These are phyloP conservation scores for Drosophila merina DNA, from an alignment of 2,888 invertebrate species.

Conservation along the genomic window DNA sequence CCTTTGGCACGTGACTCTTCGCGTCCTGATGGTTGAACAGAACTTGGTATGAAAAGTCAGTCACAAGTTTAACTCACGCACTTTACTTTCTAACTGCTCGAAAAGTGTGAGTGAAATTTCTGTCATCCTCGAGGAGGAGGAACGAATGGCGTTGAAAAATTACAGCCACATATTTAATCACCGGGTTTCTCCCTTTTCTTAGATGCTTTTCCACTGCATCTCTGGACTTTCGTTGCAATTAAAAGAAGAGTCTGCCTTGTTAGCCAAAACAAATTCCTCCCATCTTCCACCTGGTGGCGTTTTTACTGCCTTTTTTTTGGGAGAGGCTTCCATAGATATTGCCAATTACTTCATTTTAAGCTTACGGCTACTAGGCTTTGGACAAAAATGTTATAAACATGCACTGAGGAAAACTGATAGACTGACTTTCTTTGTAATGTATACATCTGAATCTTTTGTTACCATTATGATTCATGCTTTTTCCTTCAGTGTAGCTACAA, in stretches of 20 bases:
- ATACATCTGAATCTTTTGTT: too few species aligned
- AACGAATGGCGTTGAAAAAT: constrained; percentile 6
- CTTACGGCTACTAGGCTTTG: constrained; percentile 40
- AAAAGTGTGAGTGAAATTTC: constrained; percentile 28
- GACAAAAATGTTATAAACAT: background rate
- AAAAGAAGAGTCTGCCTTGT: constrained; percentile 32
- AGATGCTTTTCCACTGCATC: background rate
- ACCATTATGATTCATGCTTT: too few species aligned
- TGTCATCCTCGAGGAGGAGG: too few species aligned
- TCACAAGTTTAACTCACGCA: constrained; percentile 12
- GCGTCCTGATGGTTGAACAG: constrained; percentile 44
- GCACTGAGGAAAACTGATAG: background rate
- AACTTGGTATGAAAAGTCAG: constrained; percentile 7
- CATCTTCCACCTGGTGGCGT: background rate
- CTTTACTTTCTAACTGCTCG: constrained; percentile 34
- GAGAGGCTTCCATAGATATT: constrained; percentile 55
- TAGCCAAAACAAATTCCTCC: background rate
- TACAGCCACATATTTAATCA: constrained; percentile 12
- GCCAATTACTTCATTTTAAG: constrained; percentile 74
- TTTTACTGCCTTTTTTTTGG: constrained; percentile 22
- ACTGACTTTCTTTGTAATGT: too few species aligned
- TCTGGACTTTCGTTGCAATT: constrained; percentile 40
- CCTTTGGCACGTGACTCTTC: constrained; percentile 62
- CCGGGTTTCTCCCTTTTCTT: background rate
- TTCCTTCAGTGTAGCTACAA: constrained; percentile 18